Evolutionary conservation across 2,113 vertebrate species (phyloP).

Genomic region (Gulo gulo): DNA sequence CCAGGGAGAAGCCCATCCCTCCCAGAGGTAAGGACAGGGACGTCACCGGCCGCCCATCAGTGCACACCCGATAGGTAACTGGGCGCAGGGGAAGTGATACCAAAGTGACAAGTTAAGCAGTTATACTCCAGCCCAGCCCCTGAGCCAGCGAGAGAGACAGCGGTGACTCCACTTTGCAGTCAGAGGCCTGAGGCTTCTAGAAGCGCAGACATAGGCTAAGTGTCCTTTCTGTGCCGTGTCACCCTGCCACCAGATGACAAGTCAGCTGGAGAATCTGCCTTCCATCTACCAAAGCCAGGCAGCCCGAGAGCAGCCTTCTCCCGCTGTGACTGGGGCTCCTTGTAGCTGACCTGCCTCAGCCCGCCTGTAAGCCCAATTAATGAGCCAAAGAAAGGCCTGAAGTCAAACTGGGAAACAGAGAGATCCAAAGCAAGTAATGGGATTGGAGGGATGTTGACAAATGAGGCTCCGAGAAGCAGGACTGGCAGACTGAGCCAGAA

Average conservation of each 20-base stretch:
- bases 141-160: background rate
- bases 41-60: background rate
- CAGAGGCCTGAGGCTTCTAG: background rate
- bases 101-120: background rate
- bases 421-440: background rate
- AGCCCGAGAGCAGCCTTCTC: background rate
- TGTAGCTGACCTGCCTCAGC: background rate
- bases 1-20: background rate
- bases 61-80: background rate
- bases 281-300: background rate
- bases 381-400: background rate
- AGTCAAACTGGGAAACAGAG: background rate
- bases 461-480: rapidly evolving
- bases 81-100: background rate
- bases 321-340: background rate
- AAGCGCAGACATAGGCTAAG: background rate
- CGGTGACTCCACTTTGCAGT: background rate
- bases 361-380: background rate
- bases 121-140: background rate
- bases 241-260: background rate
- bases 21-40: background rate
- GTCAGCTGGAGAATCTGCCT: background rate
- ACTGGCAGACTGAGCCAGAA: background rate
- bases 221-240: background rate
- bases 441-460: background rate